Evolutionary conservation across 2,113 vertebrate species (phyloP).

Genomic region (Cariama cristata): DNA sequence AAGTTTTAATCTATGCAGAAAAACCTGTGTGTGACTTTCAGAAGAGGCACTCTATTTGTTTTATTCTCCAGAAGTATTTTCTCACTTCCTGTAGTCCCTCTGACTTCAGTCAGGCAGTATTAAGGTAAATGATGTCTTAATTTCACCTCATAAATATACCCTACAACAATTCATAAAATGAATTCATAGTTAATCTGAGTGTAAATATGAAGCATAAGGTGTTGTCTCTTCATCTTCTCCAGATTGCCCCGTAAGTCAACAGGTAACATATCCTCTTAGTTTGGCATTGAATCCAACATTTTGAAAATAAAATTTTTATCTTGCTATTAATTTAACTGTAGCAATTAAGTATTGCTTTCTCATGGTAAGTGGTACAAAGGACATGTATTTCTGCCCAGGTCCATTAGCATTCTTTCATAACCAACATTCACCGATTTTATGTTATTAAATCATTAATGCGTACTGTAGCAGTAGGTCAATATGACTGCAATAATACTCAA

Average conservation of each 20-base stretch:
- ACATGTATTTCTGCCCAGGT: background rate
- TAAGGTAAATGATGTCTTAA: background rate
- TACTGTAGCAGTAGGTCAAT: background rate
- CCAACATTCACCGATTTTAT: background rate
- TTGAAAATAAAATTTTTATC: background rate
- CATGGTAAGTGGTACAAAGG: background rate
- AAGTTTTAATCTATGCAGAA: conserved; percentile 4
- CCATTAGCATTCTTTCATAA: background rate
- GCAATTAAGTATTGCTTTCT: background rate
- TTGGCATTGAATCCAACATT: background rate
- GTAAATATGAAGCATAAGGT: background rate
- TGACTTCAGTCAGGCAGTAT: background rate
- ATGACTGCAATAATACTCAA: background rate
- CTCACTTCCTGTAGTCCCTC: background rate
- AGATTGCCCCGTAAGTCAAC: background rate
- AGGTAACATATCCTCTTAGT: background rate
- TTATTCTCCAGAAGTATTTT: background rate
- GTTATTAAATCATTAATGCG: background rate
- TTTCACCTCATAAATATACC: background rate
- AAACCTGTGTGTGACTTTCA: background rate
- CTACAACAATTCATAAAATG: background rate
- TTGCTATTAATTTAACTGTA: background rate
- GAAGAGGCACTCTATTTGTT: background rate
- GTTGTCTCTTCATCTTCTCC: background rate
- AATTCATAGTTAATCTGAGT: background rate